Evolutionary conservation across 2,888 invertebrate species (phyloP).

Genomic region (Cantharis rustica): DNA sequence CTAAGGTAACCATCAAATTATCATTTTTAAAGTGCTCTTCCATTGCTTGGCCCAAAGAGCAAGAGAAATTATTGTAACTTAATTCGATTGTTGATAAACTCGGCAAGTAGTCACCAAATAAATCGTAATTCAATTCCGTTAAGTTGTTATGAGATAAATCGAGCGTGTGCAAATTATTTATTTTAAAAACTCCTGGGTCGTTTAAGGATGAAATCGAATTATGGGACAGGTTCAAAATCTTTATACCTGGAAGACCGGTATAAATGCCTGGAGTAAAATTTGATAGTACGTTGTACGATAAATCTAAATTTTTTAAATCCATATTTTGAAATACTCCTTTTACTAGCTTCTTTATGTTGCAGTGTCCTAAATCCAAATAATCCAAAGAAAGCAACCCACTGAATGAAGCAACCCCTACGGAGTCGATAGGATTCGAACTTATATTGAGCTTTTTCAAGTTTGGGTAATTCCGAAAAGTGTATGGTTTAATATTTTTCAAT

Average conservation of each 20-base stretch:
- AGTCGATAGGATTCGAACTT: slow-evolving; percentile 43
- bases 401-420: slow-evolving; percentile 41
- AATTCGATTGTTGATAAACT: slow-evolving; percentile 45
- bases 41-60: slow-evolving; percentile 50
- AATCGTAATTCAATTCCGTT: slow-evolving; percentile 47
- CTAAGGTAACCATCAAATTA: slow-evolving; percentile 46
- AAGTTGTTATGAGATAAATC: slow-evolving; percentile 50
- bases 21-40: slow-evolving; percentile 45
- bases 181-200: slow-evolving; percentile 46
- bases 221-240: slow-evolving; percentile 46
- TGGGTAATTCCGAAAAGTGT: slow-evolving; percentile 38
- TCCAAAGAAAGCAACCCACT: slow-evolving; percentile 44
- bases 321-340: slow-evolving; percentile 42
- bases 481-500: slow-evolving; percentile 35
- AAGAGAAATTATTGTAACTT: slow-evolving; percentile 46
- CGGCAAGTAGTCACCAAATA: slow-evolving; percentile 46
- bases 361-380: slow-evolving; percentile 45
- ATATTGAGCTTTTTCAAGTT: slow-evolving; percentile 42
- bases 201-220: slow-evolving; percentile 38
- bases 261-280: slow-evolving; percentile 46
- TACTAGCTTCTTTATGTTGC: slow-evolving; percentile 41
- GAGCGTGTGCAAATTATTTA: slow-evolving; percentile 48
- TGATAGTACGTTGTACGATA: slow-evolving; percentile 44
- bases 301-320: slow-evolving; percentile 35
- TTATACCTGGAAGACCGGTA: slow-evolving; percentile 47